phyloP scores from a whole-genome alignment of 2,888 invertebrate genomes.

The Macrosiphum euphorbiae region DNA sequence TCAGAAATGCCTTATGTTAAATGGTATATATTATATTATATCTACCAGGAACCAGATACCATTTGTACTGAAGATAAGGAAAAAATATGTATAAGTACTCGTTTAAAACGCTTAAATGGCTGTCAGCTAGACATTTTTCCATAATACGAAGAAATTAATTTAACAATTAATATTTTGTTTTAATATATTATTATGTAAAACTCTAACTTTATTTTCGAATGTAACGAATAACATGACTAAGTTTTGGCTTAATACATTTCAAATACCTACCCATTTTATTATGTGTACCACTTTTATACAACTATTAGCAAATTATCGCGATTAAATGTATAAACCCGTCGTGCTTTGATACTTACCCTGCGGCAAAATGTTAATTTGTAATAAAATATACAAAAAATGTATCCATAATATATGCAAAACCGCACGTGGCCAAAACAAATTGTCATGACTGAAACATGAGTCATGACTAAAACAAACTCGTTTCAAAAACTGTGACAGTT shows the following conservation, averaged over 20 bases:
- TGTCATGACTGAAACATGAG: background rate
- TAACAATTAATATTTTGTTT: background rate
- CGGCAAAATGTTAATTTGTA: background rate
- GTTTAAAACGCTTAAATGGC: background rate
- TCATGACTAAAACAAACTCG: background rate
- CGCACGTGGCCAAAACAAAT: background rate
- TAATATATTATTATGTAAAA: background rate
- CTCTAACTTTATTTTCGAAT: background rate
- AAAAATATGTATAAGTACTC: background rate
- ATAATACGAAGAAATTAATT: background rate
- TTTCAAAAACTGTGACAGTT: background rate
- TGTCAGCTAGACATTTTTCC: background rate
- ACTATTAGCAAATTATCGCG: background rate
- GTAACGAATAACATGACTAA: background rate
- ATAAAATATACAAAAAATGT: background rate
- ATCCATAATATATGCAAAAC: background rate
- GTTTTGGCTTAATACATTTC: background rate
- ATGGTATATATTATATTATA: too few relatives aligned
- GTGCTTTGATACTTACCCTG: background rate
- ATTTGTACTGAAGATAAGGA: background rate
- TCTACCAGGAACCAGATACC: background rate
- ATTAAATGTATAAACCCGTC: background rate
- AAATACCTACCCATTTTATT: background rate
- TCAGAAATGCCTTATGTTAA: background rate
- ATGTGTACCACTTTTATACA: constrained; percentile 2